Base-by-base conservation (phyloP, 1,140 invertebrate genomes). In the Nasonia longicornis region DNA sequence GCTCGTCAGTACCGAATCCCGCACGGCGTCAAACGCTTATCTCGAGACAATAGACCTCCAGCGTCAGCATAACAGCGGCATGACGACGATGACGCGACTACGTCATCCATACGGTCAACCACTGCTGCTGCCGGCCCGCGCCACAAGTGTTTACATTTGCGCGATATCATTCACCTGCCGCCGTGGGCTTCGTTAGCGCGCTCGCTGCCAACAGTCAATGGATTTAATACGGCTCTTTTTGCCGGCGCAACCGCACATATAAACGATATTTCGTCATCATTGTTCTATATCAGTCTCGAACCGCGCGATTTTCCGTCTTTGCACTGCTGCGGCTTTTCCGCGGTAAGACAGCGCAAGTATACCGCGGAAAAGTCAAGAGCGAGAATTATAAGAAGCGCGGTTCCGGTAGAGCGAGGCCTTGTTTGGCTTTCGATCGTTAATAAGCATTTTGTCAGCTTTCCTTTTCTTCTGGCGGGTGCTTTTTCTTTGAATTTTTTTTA, bases 401-500 rank as follows among this genome's bases (percentile, higher is more conserved):
- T 70, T 70, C 69, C 69, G 69, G 69, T 38, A 42, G 69, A 70
- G 69, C 2, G 31, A 31, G 42, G 22, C 26, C 66, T 29, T n/a
- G 52, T 35, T 70, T 38, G 6, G n/a, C 35, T 70, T 70, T 70
- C 35, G 31, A 70, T 70, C 35, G 12, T 38, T 70, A 70, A 70
- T 38, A 12, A 70, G 22, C 31, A 48, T 48, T 48, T 14, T 48
- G 45, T 48, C 14, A 16, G 45, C 45, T 48, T 48, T 48, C 45
- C 14, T 48, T 48, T 48, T 48, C 45, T 12, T 16, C 45, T 63
- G 58, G 22, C 45, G 26, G 26, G 12, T 16, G 45, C 12, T 48
- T 48, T 48, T 48, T 48, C 45, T 3, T 48, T 10, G 45, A 3
- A 2, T 35, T 42, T 42, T 42, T 42, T 42, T 3, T 48, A 48